phyloP scores from a whole-genome alignment of 2,797 vertebrate genomes.

The Typhlichthys eigenmanni region DNA sequence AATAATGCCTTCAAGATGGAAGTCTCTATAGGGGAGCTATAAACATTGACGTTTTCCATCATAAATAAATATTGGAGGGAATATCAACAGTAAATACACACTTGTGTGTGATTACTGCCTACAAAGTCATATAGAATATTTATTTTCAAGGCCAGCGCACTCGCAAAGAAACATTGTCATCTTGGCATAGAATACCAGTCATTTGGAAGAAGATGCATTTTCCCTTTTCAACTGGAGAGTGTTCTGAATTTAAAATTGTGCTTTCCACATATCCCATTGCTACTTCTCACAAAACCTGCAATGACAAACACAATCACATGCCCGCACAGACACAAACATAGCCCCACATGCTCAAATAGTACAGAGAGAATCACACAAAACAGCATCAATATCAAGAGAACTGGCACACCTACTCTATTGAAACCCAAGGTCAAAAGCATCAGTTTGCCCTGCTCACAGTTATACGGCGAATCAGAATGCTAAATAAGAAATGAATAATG shows the following conservation, averaged over 20 bases:
- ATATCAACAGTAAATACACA: constrained; percentile 11
- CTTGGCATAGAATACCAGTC: constrained; percentile 44
- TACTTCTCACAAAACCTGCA: constrained; percentile 58
- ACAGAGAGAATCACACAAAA: constrained; percentile 39
- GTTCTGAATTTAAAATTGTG: constrained; percentile 41
- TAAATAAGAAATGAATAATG: constrained; percentile 42
- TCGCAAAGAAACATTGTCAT: constrained; percentile 38
- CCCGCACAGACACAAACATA: constrained; percentile 48
- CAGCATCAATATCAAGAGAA: constrained; percentile 38
- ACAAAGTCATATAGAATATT: constrained; percentile 47
- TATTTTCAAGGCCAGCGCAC: constrained; percentile 41
- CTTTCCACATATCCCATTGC: constrained; percentile 48
- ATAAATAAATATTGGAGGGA: constrained; percentile 26
- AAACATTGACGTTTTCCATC: constrained; percentile 25
- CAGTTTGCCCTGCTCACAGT: constrained; percentile 34
- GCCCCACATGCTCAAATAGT: constrained; percentile 46
- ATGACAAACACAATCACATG: constrained; percentile 47
- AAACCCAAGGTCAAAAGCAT: constrained; percentile 17
- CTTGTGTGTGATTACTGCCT: constrained; percentile 37
- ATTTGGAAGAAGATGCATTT: constrained; percentile 50
- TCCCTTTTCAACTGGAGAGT: constrained; percentile 45
- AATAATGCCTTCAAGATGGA: too few species aligned
- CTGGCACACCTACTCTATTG: constrained; percentile 34
- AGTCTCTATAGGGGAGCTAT: too few species aligned
- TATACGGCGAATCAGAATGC: constrained; percentile 40